Evolutionary conservation across 2,888 invertebrate species (phyloP), one percentile per base, ranked within the genome.

Genomic region (Hymenopus coronatus): DNA sequence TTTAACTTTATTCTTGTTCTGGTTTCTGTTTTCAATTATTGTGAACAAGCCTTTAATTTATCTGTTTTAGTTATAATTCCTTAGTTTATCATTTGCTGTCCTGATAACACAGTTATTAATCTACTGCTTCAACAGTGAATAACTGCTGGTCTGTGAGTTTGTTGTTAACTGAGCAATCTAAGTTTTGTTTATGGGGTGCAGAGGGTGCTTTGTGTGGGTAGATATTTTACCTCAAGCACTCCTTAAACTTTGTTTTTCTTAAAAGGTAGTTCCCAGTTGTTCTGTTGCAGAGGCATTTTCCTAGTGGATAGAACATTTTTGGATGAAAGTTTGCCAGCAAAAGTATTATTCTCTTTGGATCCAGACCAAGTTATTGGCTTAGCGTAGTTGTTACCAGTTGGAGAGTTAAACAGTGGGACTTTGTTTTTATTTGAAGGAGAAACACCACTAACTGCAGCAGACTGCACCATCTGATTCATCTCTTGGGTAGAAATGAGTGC

Each of bases 401-500:
- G 20, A 70, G 54, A 20, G 25, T 6, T 70, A 20, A 70, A 70
- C 20, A 70, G 54, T 70, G 54, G 54, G 3, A 70, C 54, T 25
- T 6, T 70, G 54, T 70, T 70, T 3, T 70, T 70, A 20, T 20
- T 2, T 70, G 20, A 3, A 20, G 54, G 54, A 20, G 54, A 70
- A 70, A 70, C 25, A 6, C 20, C 54, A 70, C 25, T 70, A 70
- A 30, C n/a, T 14, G 30, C 30, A 82, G 82, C 87, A 27, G 82
- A 82, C 82, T 87, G 81, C 15, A 87, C 40, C 87, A 33, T 25
- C 28, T 27, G 28, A 27, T 87, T 40, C 82, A 87, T 27, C 20
- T 86, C 86, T 27, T 87, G 87, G 4, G 87, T 87, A 54, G 82
- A 87, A 82, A 87, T 87, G 2, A 87, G 82, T 33, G 87, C 28